Base-by-base conservation (phyloP, 2,888 invertebrate species). In the Pachliopta kotzebuea region DNA sequence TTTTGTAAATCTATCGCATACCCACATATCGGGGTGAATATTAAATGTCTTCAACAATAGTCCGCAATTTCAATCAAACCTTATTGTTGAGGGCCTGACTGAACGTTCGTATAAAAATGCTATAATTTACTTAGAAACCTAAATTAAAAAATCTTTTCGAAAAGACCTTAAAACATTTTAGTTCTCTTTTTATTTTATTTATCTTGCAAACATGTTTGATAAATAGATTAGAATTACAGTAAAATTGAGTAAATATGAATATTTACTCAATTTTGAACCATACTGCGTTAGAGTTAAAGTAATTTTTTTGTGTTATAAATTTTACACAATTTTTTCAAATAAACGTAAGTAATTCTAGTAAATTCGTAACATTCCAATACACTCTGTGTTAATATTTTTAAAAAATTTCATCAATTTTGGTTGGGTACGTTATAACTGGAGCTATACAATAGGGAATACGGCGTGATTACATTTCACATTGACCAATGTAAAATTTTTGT, bases 401-500 rank as follows among this genome's bases (percentile, higher is more conserved):
- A 50, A 50, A 50, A 21, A 52, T 20, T 4, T 31, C 31, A 17
- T 37, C 14, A 52, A 21, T 11, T 52, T 52, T 52, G 11, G 50
- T 52, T 11, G 21, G 11, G 45, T 21, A 52, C 21, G 21, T 21
- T 21, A 52, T 1, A 52, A 52, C 21, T 14, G 50, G 21, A 52
- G 21, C 21, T 11, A 23, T 59, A 29, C 58, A 50, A 29, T 59
- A 8, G 58, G 58, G 58, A 59, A 59, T 59, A 50, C 26, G 26
- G 21, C 20, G 49, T 21, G 29, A 59, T 59, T 59, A 50, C 49
- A 59, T 59, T 59, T 59, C 50, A 29, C 24, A 59, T 50, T 50
- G 49, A 26, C 14, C 24, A 24, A 59, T 50, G 29, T 17, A 29
- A 21, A 50, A 50, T 59, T 29, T 50, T 52, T 52, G 50, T 52